phyloP scores from a whole-genome alignment of 2,797 vertebrate genomes.

The Rhincodon typus region DNA sequence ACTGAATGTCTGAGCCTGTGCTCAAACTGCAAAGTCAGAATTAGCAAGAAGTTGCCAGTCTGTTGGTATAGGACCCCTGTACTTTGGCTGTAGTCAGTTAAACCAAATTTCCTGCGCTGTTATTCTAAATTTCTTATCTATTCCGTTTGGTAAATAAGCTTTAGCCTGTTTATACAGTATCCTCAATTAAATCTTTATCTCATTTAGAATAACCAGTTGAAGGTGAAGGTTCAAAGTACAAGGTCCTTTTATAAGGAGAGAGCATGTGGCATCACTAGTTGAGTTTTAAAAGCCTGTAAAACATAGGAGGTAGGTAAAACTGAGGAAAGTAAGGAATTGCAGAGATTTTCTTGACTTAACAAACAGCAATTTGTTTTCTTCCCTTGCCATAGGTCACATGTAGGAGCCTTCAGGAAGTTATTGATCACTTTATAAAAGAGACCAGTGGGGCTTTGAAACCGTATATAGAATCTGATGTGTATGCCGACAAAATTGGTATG shows the following conservation, averaged over 20 bases:
- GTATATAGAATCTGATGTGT: constrained; percentile 41
- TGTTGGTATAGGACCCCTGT: not conserved
- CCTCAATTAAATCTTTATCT: not conserved
- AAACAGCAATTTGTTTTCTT: not conserved
- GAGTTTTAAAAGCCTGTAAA: not conserved
- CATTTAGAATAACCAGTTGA: not conserved
- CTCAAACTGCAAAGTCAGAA: not conserved
- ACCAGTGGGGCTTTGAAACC: constrained; percentile 52
- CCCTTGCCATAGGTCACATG: constrained; percentile 47
- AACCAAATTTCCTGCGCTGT: not conserved
- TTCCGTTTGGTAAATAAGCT: not conserved
- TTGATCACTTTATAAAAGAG: constrained; percentile 55
- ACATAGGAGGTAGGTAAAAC: not conserved
- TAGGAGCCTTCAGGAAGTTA: constrained; percentile 53
- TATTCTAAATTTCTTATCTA: not conserved
- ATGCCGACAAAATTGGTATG: constrained; percentile 42
- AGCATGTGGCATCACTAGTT: not conserved
- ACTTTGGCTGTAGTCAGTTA: not conserved
- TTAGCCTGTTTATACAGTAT: not conserved
- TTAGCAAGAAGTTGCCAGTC: not conserved
- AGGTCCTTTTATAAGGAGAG: not conserved
- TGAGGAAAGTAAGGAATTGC: not conserved
- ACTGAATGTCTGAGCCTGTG: not conserved
- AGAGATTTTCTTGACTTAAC: not conserved
- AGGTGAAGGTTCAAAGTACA: not conserved